Base-by-base conservation (phyloP, 2,888 invertebrate genomes). In the Idaea aversata region DNA sequence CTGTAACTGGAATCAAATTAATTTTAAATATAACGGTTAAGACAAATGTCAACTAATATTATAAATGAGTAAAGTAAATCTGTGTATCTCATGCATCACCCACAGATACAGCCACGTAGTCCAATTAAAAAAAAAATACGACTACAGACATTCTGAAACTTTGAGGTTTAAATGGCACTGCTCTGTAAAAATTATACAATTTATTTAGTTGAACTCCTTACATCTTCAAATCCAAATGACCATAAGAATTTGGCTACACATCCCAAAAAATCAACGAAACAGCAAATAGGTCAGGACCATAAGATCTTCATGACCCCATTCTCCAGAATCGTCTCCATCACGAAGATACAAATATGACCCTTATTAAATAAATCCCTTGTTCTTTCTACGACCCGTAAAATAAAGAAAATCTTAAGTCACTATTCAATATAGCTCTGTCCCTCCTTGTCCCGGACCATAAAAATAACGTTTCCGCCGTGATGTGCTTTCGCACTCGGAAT, bases 371-470 rank as follows among this genome's bases (percentile, higher is more conserved):
- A 66, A 68, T 64, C 68, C 66, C 63, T 64, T 64, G 65, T 62
- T 65, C 65, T 36, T 57, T 62, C 67, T 65, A 60, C 59, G 60
- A 66, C 57, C 67, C 70, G 67, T 72, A 70, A 73, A 72, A 70
- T 69, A 67, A 65, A 64, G 65, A 66, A 66, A 64, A 63, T 61
- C 36, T 62, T 64, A 64, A 64, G 64, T 66, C 66, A 70, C 70
- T 70, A 70, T 73, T 73, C 72, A 72, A 73, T 73, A 73, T 70
- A 67, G 47, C 47, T 10, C 47, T 47, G 47, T 47, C 47, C 47
- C 47, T 70, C 63, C 65, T 64, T 63, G 63, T 63, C 68, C 66
- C 62, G n/a, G 57, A 25, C 63, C 65, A 70, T 72, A 72, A 73
- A 72, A 73, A 67, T 71, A 66, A 68, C 47, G 47, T 47, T 47